Evolutionary conservation across 1,140 invertebrate species (phyloP).

Genomic region (Rhynchophorus ferrugineus): DNA sequence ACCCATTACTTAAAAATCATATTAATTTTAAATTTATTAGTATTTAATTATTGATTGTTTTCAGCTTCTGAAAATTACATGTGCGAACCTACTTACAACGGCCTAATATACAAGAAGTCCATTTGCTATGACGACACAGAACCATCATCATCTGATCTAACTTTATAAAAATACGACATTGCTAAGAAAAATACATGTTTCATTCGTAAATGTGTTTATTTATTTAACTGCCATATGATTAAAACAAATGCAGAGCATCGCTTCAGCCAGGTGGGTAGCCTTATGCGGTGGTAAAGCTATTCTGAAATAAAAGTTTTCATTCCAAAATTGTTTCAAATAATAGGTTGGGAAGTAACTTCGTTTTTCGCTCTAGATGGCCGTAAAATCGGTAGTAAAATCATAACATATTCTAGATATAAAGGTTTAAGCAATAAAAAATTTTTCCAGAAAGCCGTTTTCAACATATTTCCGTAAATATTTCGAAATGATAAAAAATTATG

Average conservation of each 20-base stretch:
- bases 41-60: too few relatives aligned
- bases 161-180: constrained; percentile 16
- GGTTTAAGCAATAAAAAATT: too few relatives aligned
- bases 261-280: constrained; percentile 53
- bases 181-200: constrained; percentile 45
- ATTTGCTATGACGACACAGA: not conserved
- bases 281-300: constrained; percentile 51
- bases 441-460: too few relatives aligned
- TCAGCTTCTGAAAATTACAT: constrained; percentile 1
- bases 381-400: too few relatives aligned
- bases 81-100: not conserved
- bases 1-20: too few relatives aligned
- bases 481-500: too few relatives aligned
- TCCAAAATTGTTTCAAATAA: constrained; percentile 5
- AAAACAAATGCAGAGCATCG: constrained; percentile 49
- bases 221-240: too few relatives aligned
- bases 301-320: constrained; percentile 22
- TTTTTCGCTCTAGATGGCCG: too few relatives aligned
- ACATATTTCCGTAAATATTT: too few relatives aligned
- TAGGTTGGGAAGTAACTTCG: not conserved
- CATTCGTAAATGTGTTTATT: too few relatives aligned
- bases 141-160: constrained; percentile 1
- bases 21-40: too few relatives aligned
- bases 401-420: too few relatives aligned
- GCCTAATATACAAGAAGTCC: not conserved